Evolutionary conservation across 2,113 vertebrate species (phyloP).

Genomic region (Psophia crepitans): DNA sequence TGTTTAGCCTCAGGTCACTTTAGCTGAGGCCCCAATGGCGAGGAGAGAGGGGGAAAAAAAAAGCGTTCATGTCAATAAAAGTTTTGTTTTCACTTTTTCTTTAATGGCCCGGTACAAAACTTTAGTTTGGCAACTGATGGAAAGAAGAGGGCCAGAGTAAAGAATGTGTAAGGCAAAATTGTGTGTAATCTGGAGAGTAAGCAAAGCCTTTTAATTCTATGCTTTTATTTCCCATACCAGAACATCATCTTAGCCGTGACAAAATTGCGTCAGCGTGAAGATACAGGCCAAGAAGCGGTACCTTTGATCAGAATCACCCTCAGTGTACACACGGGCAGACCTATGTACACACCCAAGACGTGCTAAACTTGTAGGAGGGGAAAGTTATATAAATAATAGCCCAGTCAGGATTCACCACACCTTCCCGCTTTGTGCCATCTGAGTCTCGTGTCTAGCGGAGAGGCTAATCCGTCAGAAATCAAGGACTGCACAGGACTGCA

Average conservation of each 20-base stretch:
- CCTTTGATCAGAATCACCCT: not conserved
- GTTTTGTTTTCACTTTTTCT: slow-evolving; percentile 41
- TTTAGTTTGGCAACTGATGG: not conserved
- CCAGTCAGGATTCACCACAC: not conserved
- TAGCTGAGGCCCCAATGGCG: slow-evolving; percentile 5
- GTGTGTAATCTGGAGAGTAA: not conserved
- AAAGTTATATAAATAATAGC: not conserved
- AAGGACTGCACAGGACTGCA: not conserved
- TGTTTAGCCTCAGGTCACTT: slow-evolving; percentile 55
- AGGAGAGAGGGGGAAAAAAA: not conserved
- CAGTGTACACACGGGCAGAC: not conserved
- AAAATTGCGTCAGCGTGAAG: not conserved
- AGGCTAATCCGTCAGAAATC: not conserved
- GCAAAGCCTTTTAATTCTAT: not conserved
- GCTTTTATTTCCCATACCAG: not conserved
- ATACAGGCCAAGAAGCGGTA: not conserved
- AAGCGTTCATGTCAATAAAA: slow-evolving; percentile 41
- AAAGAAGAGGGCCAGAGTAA: not conserved
- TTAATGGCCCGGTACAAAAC: not conserved
- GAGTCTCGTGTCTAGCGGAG: not conserved
- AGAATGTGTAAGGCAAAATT: not conserved
- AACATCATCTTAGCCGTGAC: not conserved
- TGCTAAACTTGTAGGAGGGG: not conserved
- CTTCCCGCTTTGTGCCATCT: not conserved
- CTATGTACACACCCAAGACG: not conserved